Base-by-base conservation (phyloP, 2,888 invertebrate species). In the Lycaena phlaeas region DNA sequence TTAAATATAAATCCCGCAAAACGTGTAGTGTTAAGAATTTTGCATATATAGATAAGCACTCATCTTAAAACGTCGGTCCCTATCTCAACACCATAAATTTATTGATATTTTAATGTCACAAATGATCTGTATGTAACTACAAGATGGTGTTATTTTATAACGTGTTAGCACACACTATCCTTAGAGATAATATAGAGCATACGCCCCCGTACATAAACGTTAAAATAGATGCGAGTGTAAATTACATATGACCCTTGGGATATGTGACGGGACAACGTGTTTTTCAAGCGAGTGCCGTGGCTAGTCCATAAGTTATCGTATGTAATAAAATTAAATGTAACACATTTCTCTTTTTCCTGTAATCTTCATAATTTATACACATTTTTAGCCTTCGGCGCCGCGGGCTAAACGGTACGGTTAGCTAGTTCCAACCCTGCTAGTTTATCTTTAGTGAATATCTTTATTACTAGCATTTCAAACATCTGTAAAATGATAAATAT, bases 311-410 rank as follows among this genome's bases (percentile, higher is more conserved):
- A 82, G 69, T 84, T 82, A 82, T 84, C 71, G 79, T 68, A 63
- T 73, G 81, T 81, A 84, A 84, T 82, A 84, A 84, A 82, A 82
- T 84, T 81, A 82, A 84, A 82, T 84, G 81, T 81, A 81, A 75
- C 81, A 81, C 79, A 81, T 84, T 82, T 81, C 77, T 82, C 81
- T 78, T 82, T 82, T 79, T 77, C 81, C 73, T 74, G 72, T 81
- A 79, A 82, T 82, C 79, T 82, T 79, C 68, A 79, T 81, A 79
- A 81, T 79, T 81, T 82, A 82, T 79, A 73, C 68, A 72, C 68
- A 77, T 78, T 82, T 82, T 82, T 76, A 78, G 78, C 68, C 66
- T 68, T 68, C 64, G 72, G 66, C 70, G 72, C 74, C 74, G 50
- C 65, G 42, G 67, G 72, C 65, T 5, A 28, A 11, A 15, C 28